Base-by-base conservation (phyloP, 2,113 vertebrate species). In the Pedionomus torquatus region DNA sequence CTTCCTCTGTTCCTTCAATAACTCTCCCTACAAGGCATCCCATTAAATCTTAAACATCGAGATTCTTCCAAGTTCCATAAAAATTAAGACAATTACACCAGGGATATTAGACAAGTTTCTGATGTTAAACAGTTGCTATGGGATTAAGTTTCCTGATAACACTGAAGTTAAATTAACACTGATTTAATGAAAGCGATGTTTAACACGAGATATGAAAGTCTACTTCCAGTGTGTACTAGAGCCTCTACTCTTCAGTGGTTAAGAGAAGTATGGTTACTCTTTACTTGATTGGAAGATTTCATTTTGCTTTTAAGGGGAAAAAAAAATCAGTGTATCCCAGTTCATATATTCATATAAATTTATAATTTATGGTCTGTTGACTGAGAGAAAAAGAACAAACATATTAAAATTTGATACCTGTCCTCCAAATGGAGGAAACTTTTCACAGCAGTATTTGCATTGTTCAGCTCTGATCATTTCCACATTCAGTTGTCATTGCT, bases 351-450 rank as follows among this genome's bases (percentile, higher is more conserved):
- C 61, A 57, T 78, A 39, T 58, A 48, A 23, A 65, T 96, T 93
- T 94, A 94, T 94, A 92, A 95, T 96, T 97, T 92, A 93, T 87
- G 75, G 9, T 69, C 41, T 89, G 77, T 83, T 96, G 95, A 85
- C 82, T 94, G 82, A 83, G 68, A 95, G 64, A 90, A 95, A 96
- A 96, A 54, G 46, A 93, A 94, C 54, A 13, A 97, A 82, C 86
- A 90, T 82, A 92, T 98, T 88, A 97, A 90, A 96, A 68, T 97
- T 98, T 97, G 76, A 95, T 95, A 95, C 52, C 35, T 64, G 72
- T 95, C 82, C 52, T 97, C 87, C 72, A 95, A 93, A 68, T 6
- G 23, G 76, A 97, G 75, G 70, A 83, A 82, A 63, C 20, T 71
- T 95, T 91, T 93, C 68, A 86, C 30, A 19, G 89, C 46, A 95